phyloP scores from a whole-genome alignment of 2,113 vertebrate species.

The Burhinus bistriatus region DNA sequence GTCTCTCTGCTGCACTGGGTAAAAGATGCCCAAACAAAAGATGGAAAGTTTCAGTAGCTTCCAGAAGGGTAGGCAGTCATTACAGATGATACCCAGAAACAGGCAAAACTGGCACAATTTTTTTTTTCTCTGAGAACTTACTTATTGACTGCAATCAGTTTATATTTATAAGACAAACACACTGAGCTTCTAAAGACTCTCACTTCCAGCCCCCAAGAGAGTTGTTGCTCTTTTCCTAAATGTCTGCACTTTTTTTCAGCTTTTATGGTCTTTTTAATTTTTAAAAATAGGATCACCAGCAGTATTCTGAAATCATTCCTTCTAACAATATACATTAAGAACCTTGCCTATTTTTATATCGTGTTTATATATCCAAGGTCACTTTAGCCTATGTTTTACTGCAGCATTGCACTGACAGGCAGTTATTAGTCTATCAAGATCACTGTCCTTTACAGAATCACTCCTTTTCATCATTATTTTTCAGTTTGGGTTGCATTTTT shows the following conservation, averaged over 20 bases:
- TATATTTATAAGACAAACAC: neutral
- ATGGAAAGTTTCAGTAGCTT: neutral
- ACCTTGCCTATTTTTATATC: neutral
- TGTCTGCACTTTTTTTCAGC: neutral
- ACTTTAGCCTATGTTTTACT: neutral
- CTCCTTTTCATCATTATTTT: neutral
- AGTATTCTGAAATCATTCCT: neutral
- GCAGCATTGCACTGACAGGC: neutral
- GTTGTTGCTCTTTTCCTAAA: neutral
- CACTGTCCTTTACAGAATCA: neutral
- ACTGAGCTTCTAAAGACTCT: neutral
- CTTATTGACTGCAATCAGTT: neutral
- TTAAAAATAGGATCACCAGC: neutral
- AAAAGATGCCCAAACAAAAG: neutral
- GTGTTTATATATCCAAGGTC: neutral
- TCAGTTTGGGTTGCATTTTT: neutral
- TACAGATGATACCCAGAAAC: neutral
- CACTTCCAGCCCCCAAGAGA: neutral
- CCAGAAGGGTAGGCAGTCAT: neutral
- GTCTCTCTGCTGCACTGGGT: rapidly evolving
- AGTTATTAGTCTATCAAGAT: neutral
- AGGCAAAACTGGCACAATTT: neutral
- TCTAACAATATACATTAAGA: neutral
- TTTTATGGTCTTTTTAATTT: neutral
- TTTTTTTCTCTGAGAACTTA: neutral